Conservation (phyloP, 2,888 invertebrate species). For the Julus scandinavius region DNA sequence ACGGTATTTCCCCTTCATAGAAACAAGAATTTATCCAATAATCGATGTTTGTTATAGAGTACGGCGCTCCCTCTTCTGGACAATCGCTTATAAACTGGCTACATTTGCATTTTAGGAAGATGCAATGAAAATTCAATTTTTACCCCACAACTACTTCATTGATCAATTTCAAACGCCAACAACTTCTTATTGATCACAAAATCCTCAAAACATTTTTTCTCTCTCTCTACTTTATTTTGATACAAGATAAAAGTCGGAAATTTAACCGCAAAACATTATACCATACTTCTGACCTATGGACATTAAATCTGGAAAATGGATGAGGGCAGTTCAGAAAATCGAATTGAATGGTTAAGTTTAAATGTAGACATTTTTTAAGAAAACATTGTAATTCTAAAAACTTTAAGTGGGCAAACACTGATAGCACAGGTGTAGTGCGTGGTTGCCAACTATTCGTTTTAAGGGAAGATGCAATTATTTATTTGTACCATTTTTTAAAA, state of each 20-base stretch:
- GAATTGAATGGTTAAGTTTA: too few relatives aligned
- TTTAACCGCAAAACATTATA: neutral
- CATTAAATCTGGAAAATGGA: neutral
- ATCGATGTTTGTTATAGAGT: conserved; percentile 20
- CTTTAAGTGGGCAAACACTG: neutral
- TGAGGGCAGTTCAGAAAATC: neutral
- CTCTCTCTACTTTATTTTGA: neutral
- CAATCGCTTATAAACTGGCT: neutral
- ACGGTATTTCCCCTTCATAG: neutral
- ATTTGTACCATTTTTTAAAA: too few relatives aligned
- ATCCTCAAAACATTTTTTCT: neutral
- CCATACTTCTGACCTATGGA: neutral
- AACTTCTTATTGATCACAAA: conserved; percentile 28
- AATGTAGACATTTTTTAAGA: too few relatives aligned
- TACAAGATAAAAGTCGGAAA: neutral
- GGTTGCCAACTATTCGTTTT: too few relatives aligned
- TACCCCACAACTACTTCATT: conserved; percentile 13
- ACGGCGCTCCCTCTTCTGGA: conserved; percentile 13
- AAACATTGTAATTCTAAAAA: too few relatives aligned
- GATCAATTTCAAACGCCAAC: conserved; percentile 27
- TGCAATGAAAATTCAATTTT: conserved; percentile 37
- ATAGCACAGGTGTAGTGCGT: too few relatives aligned
- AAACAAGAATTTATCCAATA: conserved; percentile 38
- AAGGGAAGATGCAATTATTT: too few relatives aligned
- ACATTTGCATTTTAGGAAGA: conserved; percentile 7